A percentile compares a stretch with the other conserved stretches of the same genome.
These are phyloP conservation scores for Siniperca knerii DNA, from an alignment of 2,113 vertebrate species.

Conservation along the genomic window DNA sequence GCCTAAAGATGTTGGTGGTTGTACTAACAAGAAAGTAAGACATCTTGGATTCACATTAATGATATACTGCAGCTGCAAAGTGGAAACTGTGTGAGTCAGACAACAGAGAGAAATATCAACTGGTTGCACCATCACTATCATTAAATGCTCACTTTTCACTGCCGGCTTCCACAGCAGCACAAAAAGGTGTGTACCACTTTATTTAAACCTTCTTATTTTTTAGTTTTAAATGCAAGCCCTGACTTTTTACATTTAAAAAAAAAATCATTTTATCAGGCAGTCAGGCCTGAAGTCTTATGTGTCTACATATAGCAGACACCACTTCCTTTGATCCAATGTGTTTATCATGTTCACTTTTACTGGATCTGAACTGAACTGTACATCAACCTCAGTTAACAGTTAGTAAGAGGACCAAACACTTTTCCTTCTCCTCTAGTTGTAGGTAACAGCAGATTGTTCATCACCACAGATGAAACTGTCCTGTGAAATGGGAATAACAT, in stretches of 20 bases:
- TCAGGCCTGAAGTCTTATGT: neutral
- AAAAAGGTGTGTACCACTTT: neutral
- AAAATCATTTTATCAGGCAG: neutral
- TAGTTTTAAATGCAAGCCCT: neutral
- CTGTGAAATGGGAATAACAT: constrained; percentile 29
- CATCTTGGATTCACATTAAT: constrained; percentile 47
- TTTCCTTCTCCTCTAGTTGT: neutral
- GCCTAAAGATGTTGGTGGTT: neutral
- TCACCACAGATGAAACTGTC: constrained; percentile 26
- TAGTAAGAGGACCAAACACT: constrained; percentile 1
- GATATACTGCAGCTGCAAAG: constrained; percentile 31
- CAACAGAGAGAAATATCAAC: constrained; percentile 6
- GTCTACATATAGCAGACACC: neutral
- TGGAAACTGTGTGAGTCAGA: constrained; percentile 29
- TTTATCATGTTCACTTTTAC: constrained; percentile 15
- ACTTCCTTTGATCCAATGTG: neutral
- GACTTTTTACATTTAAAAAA: neutral
- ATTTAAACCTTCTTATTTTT: neutral
- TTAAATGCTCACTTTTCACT: constrained; percentile 2
- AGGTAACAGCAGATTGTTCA: constrained; percentile 11
- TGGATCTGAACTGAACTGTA: neutral
- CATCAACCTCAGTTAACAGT: constrained; percentile 13
- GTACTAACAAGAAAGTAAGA: constrained; percentile 29
- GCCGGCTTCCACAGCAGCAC: neutral
- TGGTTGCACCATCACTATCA: neutral